Evolutionary conservation across 1,140 invertebrate species (phyloP).

Genomic region (Conopomorpha cramerella): DNA sequence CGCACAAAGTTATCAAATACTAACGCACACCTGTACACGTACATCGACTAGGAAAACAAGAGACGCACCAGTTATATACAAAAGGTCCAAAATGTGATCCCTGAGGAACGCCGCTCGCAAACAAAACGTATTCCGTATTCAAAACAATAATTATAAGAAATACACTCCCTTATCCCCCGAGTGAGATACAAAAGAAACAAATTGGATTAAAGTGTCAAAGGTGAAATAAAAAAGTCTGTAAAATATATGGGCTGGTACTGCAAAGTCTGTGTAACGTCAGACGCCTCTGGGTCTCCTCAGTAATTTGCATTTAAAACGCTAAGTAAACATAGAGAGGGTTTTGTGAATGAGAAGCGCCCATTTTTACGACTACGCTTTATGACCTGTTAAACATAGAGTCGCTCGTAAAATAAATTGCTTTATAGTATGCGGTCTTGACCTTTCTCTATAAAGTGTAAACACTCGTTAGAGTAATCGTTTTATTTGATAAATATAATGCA

Average conservation of each 20-base stretch:
- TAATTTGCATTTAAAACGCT: constrained; percentile 49
- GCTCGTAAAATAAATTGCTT: constrained; percentile 44
- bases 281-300: constrained; percentile 1
- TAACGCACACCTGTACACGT: no score
- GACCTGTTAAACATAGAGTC: constrained; percentile 51
- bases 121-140: no score
- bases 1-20: constrained; percentile 1
- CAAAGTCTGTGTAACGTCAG: constrained; percentile 33
- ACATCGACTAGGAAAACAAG: constrained; percentile 3
- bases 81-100: constrained; percentile 3
- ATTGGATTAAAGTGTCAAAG: constrained; percentile 61
- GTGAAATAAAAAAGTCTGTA: constrained; percentile 51
- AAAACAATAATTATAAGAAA: constrained; percentile 51
- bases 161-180: constrained; percentile 38
- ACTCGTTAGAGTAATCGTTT: no score
- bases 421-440: constrained; percentile 5
- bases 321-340: constrained; percentile 42
- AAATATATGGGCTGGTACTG: constrained; percentile 18
- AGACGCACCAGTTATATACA: constrained; percentile 10
- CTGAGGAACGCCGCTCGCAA: constrained; percentile 11
- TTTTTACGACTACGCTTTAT: constrained; percentile 53
- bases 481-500: no score
- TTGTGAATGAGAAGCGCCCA: constrained; percentile 41
- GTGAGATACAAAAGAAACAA: constrained; percentile 45
- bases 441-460: constrained; percentile 1